phyloP scores from a whole-genome alignment of 2,113 vertebrate genomes.

The Triplophysa tibetana region DNA sequence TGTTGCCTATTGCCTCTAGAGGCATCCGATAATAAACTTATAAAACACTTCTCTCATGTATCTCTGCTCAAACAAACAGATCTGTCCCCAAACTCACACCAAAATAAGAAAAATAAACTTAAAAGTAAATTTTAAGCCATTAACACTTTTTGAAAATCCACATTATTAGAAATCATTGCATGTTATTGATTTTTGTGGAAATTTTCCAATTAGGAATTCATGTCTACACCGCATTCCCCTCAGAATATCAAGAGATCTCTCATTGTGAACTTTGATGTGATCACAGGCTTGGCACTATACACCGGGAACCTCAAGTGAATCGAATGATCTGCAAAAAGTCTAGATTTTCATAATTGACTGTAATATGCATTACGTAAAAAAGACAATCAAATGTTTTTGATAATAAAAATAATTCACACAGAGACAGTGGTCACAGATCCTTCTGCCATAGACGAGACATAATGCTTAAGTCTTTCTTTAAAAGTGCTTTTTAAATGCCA shows the following conservation, averaged over 20 bases:
- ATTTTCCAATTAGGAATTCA: constrained; percentile 14
- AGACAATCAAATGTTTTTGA: too few relatives aligned
- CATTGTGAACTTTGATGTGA: background rate
- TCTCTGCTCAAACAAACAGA: constrained; percentile 12
- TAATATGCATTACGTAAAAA: too few relatives aligned
- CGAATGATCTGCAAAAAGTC: background rate
- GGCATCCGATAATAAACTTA: constrained; percentile 26
- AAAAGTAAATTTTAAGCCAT: background rate
- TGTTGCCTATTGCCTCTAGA: background rate
- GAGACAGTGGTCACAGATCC: too few relatives aligned
- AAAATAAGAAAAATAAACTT: too few relatives aligned
- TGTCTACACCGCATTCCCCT: background rate
- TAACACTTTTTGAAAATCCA: background rate
- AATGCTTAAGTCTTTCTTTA: background rate
- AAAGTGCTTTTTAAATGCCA: background rate
- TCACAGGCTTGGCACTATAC: background rate
- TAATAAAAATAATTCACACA: too few relatives aligned
- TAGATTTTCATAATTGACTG: background rate
- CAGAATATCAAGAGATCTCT: background rate
- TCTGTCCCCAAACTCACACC: too few relatives aligned
- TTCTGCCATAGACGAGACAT: background rate
- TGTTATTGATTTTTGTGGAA: constrained; percentile 2
- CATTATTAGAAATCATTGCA: constrained; percentile 24
- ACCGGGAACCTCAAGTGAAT: background rate
- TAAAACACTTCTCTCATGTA: constrained; percentile 30